Evolutionary conservation across 2,797 vertebrate genomes (phyloP), one percentile per base, ranked within the genome.

Genomic region (Siniperca obscura): DNA sequence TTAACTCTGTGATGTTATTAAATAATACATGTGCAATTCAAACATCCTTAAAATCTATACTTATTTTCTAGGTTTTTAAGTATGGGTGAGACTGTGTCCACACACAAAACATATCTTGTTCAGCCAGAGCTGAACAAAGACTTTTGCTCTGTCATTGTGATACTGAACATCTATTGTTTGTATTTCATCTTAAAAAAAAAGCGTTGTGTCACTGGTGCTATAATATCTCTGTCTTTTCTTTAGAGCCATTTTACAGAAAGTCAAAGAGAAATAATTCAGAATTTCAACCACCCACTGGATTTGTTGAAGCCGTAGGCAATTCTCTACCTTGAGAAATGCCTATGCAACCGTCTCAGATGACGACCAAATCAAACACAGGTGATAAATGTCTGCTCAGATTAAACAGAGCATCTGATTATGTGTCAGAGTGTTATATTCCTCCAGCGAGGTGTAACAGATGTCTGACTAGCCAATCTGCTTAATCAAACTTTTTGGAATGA

Each of bases 351-450:
- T 92, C 86, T 85, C 86, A 60, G 78, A 78, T 86, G 90, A 91
- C 87, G 83, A 82, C 77, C 84, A 81, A 92, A 91, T 92, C 86
- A 93, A 91, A 92, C 86, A 85, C 87, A 90, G 93, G 90, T 92
- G 91, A 94, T 93, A 83, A 92, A 93, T 81, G 88, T 90, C 90
- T 84, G 75, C 84, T 82, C 78, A 71, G 76, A 91, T 93, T 91
- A 91, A 92, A 90, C 86, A 81, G 71, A 92, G 85, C 83, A 25
- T 87, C 87, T 93, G 91, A 91, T 90, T 84, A 88, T 65, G 75
- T 92, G 91, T 94, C 91, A 91, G 59, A 78, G 87, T 87, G 80
- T 92, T 92, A 68, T 76, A 85, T 90, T 93, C 87, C 89, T 89
- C 85, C 85, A 84, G 86, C 50, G 81, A 90, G 89, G 83, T 86